phyloP scores from a whole-genome alignment of 92 coral and sea anemone species.

The Palythoa caribaeorum region DNA sequence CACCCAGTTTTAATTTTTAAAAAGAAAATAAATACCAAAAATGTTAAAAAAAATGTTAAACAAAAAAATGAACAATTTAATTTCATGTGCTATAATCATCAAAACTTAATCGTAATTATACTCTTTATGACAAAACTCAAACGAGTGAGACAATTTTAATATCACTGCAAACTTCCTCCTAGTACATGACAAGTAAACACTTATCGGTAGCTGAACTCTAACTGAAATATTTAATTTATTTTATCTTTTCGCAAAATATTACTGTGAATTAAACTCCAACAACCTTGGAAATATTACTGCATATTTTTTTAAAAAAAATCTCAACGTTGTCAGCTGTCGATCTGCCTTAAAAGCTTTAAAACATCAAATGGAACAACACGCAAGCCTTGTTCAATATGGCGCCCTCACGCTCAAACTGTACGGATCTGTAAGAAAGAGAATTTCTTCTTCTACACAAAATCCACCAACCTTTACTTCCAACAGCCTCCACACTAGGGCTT shows the following conservation, averaged over 20 bases:
- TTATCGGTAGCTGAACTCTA: background rate
- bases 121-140: background rate
- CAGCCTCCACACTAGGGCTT: conserved; percentile 53
- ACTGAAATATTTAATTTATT: background rate
- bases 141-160: background rate
- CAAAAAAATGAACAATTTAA: background rate
- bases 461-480: conserved; percentile 83
- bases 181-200: no score
- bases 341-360: background rate
- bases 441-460: background rate
- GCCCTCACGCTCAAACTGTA: conserved; percentile 29
- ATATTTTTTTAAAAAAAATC: background rate
- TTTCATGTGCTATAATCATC: background rate
- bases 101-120: background rate
- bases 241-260: background rate
- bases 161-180: background rate
- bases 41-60: background rate
- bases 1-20: background rate
- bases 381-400: conserved; percentile 74
- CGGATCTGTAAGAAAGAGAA: background rate
- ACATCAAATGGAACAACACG: conserved; percentile 6
- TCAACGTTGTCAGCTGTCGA: background rate
- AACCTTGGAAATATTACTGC: background rate
- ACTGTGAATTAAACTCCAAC: background rate
- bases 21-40: background rate